These are phyloP conservation scores for Alauda arvensis DNA, from an alignment of 2,797 vertebrate genomes.

Conservation along the genomic window DNA sequence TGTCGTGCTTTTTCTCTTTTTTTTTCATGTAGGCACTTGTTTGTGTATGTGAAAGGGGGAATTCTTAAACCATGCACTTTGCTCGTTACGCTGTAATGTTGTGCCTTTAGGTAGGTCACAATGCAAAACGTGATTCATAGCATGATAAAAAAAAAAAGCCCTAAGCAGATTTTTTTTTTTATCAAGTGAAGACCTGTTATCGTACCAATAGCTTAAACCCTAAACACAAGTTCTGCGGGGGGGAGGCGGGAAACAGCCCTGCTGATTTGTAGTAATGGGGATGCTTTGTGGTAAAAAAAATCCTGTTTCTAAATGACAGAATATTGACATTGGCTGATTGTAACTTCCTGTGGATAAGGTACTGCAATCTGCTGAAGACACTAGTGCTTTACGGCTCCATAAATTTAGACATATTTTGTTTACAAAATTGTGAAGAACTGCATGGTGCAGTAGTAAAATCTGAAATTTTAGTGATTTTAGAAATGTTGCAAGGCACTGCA, in stretches of 20 bases:
- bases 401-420: neutral
- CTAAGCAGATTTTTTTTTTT: neutral
- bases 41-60: neutral
- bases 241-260: no score
- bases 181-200: neutral
- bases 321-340: slow-evolving; percentile 7
- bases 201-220: neutral
- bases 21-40: neutral
- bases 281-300: neutral
- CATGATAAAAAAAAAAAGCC: neutral
- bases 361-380: slow-evolving; percentile 13
- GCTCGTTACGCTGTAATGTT: neutral
- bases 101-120: slow-evolving; percentile 29
- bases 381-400: neutral
- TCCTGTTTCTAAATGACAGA: neutral
- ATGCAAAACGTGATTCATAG: neutral
- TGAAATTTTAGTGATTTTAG: neutral
- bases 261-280: neutral
- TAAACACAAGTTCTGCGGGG: neutral
- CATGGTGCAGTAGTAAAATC: neutral
- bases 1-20: neutral
- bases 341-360: neutral
- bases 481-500: neutral
- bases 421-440: neutral
- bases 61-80: neutral